Percentiles rank a stretch among this genome's conserved stretches.
Conservation (phyloP, 2,113 vertebrate species). For the Sphyrna mokarran region DNA sequence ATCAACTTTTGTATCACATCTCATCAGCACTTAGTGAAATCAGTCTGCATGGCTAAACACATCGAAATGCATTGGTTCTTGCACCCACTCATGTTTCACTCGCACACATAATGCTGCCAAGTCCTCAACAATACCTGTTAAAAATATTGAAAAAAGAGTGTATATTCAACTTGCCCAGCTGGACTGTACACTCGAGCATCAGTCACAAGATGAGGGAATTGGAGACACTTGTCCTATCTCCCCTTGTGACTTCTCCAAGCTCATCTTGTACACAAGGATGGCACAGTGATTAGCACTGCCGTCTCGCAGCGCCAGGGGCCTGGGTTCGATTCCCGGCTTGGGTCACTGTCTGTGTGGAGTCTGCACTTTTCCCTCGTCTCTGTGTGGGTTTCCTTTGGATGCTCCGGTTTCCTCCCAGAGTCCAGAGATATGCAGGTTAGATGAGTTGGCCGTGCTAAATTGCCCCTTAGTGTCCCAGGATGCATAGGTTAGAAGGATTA, state of each 20-base stretch:
- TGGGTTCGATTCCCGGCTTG: no score
- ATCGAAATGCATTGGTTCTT: neutral
- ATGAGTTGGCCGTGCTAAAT: no score
- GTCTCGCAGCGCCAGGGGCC: no score
- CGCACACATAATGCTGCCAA: neutral
- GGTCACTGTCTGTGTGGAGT: no score
- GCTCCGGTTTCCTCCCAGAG: no score
- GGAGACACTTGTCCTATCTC: neutral
- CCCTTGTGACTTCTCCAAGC: neutral
- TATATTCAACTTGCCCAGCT: neutral
- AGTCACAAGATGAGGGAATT: neutral
- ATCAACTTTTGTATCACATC: neutral
- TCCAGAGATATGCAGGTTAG: no score
- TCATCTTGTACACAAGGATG: neutral
- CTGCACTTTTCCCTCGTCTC: no score
- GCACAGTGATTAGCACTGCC: no score
- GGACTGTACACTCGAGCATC: no score
- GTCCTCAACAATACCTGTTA: neutral
- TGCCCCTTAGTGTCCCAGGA: no score
- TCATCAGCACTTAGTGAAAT: neutral
- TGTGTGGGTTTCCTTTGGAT: no score
- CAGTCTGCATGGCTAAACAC: neutral
- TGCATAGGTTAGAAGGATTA: no score
- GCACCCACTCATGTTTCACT: neutral
- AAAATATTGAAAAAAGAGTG: neutral